Conservation (phyloP, 2,888 invertebrate genomes). For the Cistogaster globosa region DNA sequence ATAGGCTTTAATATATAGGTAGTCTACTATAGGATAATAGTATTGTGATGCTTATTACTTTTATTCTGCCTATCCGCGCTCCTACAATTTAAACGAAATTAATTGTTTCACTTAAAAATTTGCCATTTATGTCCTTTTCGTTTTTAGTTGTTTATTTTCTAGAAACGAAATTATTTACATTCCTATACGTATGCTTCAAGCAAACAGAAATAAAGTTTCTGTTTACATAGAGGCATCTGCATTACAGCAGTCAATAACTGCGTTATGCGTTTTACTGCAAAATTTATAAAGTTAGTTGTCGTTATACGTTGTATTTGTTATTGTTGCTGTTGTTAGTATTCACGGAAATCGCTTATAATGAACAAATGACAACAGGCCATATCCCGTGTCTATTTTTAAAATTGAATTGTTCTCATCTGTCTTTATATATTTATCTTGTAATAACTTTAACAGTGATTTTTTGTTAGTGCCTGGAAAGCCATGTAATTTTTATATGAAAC, state of each 20-base stretch:
- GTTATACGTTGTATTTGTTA: conserved; percentile 17
- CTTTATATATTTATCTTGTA: background rate
- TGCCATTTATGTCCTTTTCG: conserved; percentile 23
- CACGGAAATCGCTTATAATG: conserved; percentile 54
- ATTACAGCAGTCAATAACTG: conserved; percentile 45
- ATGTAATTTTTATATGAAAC: too few species aligned
- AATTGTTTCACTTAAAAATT: conserved; percentile 52
- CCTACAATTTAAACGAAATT: conserved; percentile 45
- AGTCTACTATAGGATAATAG: background rate
- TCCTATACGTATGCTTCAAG: conserved; percentile 32
- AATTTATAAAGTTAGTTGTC: conserved; percentile 61
- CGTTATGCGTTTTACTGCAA: conserved; percentile 62
- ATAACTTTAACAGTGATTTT: background rate
- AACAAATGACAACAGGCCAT: conserved; percentile 52
- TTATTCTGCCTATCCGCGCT: conserved; percentile 7
- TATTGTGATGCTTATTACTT: conserved; percentile 30
- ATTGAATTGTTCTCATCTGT: conserved; percentile 35
- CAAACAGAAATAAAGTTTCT: too few species aligned
- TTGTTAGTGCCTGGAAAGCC: background rate
- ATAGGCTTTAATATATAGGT: background rate
- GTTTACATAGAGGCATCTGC: conserved; percentile 34
- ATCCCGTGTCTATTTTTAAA: conserved; percentile 35
- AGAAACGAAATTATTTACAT: background rate
- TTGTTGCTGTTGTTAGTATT: background rate
- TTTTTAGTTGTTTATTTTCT: background rate